Conservation (phyloP, 2,797 vertebrate genomes). For the Phataginus tricuspis region DNA sequence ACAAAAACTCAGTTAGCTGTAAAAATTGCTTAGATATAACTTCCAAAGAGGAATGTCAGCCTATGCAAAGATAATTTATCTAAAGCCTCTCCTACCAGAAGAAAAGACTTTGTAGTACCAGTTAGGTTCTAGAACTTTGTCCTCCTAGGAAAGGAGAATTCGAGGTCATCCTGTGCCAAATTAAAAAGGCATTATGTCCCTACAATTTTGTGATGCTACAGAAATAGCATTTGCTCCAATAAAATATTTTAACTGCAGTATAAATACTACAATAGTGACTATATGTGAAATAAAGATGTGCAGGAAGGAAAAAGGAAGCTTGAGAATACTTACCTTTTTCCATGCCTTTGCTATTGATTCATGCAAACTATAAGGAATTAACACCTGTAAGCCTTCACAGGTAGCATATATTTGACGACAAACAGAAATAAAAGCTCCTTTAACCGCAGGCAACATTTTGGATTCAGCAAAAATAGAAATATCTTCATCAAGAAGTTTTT, state of each 20-base stretch:
- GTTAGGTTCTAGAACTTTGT: not conserved
- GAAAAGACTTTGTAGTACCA: not conserved
- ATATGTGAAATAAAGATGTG: slow-evolving; percentile 24
- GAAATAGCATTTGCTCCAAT: not conserved
- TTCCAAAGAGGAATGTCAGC: not conserved
- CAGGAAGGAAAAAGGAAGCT: not conserved
- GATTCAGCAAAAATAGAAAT: slow-evolving; percentile 85
- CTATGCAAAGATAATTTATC: not conserved
- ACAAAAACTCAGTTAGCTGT: not conserved
- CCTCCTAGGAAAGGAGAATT: not conserved
- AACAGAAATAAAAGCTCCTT: slow-evolving; percentile 94
- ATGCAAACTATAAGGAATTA: slow-evolving; percentile 92
- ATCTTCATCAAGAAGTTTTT: slow-evolving; percentile 91
- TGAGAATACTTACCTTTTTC: slow-evolving; percentile 91
- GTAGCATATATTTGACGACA: slow-evolving; percentile 96
- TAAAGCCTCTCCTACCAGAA: not conserved
- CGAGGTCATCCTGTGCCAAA: not conserved
- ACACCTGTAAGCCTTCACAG: slow-evolving; percentile 93
- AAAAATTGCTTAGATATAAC: not conserved
- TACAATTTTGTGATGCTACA: not conserved
- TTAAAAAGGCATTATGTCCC: not conserved
- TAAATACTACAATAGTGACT: not conserved
- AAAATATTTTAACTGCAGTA: not conserved
- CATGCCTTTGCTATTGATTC: slow-evolving; percentile 90
- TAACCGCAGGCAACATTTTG: slow-evolving; percentile 85